phyloP scores from a whole-genome alignment of 92 coral and sea anemone genomes.

The Nematostella vectensis region DNA sequence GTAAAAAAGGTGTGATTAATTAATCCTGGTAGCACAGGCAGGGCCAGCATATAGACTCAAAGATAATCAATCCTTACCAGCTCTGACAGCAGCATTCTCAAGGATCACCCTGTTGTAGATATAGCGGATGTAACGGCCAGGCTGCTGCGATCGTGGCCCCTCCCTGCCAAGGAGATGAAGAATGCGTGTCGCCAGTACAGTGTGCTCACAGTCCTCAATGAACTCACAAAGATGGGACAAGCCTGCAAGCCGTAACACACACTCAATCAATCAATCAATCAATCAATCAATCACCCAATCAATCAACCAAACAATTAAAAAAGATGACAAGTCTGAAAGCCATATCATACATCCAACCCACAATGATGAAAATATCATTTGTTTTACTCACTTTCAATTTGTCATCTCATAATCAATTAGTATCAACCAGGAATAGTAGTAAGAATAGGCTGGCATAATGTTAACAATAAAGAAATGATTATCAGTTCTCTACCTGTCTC shows the following conservation, averaged over 20 bases:
- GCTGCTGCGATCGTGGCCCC: slow-evolving; percentile 93
- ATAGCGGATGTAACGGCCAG: slow-evolving; percentile 87
- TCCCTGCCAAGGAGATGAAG: slow-evolving; percentile 95
- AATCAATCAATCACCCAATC: too few species aligned
- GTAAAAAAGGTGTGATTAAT: too few species aligned
- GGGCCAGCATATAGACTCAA: too few species aligned
- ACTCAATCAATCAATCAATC: too few species aligned
- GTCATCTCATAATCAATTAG: too few species aligned
- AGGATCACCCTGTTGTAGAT: slow-evolving; percentile 95
- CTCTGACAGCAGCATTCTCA: slow-evolving; percentile 98
- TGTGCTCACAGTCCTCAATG: slow-evolving; percentile 98
- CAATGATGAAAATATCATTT: too few species aligned
- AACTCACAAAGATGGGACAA: slow-evolving; percentile 97
- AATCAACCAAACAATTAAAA: not conserved
- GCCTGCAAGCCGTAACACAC: slow-evolving; percentile 56
- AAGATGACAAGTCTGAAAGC: not conserved
- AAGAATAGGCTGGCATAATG: too few species aligned
- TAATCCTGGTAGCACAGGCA: too few species aligned
- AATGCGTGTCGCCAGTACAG: slow-evolving; percentile 94
- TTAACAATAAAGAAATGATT: too few species aligned
- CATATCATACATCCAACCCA: not conserved
- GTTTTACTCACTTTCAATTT: too few species aligned
- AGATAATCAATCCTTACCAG: too few species aligned
- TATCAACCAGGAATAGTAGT: too few species aligned
- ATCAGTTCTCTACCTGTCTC: slow-evolving; percentile 87